Conservation (phyloP, 2,888 invertebrate species). For the Byasa hedistus region DNA sequence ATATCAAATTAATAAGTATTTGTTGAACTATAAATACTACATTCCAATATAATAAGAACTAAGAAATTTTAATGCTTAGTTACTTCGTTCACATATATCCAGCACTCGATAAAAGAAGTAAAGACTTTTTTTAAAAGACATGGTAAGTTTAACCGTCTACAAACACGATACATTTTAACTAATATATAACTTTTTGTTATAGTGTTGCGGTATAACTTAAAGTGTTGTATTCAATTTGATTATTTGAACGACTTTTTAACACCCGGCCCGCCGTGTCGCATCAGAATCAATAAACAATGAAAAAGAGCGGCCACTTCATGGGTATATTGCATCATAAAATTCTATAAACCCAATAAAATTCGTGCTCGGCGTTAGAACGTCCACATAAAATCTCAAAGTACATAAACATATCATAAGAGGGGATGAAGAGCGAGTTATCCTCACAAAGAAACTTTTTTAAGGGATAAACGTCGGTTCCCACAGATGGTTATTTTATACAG, state of each 20-base stretch:
- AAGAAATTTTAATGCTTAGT: too few species aligned
- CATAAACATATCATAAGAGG: conserved; percentile 80
- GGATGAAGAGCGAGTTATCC: conserved; percentile 73
- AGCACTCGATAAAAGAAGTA: too few species aligned
- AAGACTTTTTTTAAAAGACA: too few species aligned
- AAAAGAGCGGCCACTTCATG: conserved; percentile 73
- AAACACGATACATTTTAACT: background rate
- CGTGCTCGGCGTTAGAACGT: conserved; percentile 77
- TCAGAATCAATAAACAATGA: conserved; percentile 77
- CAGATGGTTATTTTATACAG: conserved; percentile 80
- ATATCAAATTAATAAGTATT: too few species aligned
- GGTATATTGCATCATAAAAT: conserved; percentile 74
- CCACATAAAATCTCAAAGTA: conserved; percentile 79
- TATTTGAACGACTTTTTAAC: conserved; percentile 47
- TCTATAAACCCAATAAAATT: conserved; percentile 79
- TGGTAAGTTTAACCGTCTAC: too few species aligned
- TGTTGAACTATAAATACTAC: too few species aligned
- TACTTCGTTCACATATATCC: too few species aligned
- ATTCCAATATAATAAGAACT: too few species aligned
- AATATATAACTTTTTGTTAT: background rate
- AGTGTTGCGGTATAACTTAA: background rate
- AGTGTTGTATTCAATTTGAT: conserved; percentile 34
- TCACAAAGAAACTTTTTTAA: conserved; percentile 74
- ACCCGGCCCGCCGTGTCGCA: conserved; percentile 45
- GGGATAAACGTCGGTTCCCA: conserved; percentile 71